Evolutionary conservation across 1,140 invertebrate species (phyloP).

Genomic region (Drosophila littoralis): DNA sequence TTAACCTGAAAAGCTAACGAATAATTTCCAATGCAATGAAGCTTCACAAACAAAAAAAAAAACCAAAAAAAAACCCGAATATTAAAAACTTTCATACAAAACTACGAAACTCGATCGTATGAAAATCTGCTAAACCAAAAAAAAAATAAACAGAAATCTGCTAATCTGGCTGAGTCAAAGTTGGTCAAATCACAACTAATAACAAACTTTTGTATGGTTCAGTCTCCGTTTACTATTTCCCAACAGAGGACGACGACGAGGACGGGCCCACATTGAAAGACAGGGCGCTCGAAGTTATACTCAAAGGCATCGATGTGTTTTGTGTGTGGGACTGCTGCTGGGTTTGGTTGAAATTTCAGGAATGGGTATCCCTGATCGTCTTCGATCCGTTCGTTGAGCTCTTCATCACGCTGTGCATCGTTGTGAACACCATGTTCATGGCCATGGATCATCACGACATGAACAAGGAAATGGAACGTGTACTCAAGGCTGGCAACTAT

Average conservation of each 20-base stretch:
- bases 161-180: constrained; percentile 88
- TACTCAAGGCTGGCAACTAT: constrained; percentile 97
- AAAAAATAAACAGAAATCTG: constrained; percentile 47
- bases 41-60: constrained; percentile 52
- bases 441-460: constrained; percentile 98
- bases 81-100: constrained; percentile 23
- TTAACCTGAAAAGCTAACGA: constrained; percentile 57
- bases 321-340: constrained; percentile 99
- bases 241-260: constrained; percentile 93
- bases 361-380: constrained; percentile 95
- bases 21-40: constrained; percentile 80
- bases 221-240: constrained; percentile 97
- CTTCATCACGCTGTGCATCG: constrained; percentile 99
- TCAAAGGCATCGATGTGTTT: constrained; percentile 95
- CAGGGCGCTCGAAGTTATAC: constrained; percentile 89
- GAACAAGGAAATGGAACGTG: constrained; percentile 92
- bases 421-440: constrained; percentile 99
- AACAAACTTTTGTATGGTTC: constrained; percentile 86
- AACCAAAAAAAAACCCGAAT: constrained; percentile 3
- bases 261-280: constrained; percentile 95
- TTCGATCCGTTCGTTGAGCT: constrained; percentile 99
- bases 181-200: constrained; percentile 87
- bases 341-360: constrained; percentile 95
- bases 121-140: constrained; percentile 38
- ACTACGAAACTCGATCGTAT: constrained; percentile 40